Evolutionary conservation across 2,797 vertebrate species (phyloP), one percentile per base, ranked within the genome.

Genomic region (Oreochromis grahami): DNA sequence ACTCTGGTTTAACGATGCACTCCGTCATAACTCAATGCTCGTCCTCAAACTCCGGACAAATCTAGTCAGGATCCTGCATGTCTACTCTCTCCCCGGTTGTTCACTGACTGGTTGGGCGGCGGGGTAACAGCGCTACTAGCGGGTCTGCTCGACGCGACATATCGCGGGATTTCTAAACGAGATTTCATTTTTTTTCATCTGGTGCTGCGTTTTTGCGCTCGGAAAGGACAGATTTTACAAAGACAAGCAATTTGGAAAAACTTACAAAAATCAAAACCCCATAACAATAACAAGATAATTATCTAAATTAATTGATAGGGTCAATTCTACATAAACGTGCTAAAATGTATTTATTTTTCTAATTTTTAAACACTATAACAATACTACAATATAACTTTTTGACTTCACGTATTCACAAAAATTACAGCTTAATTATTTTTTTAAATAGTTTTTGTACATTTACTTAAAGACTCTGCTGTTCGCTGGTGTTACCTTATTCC

Each of bases 151-250:
- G 2, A 7, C 19, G 34, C 11, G 3, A 8, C 76, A 8, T 9
- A 85, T 94, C 93, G 93, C 94, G 93, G 85, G 87, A 90, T 26
- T 79, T 72, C n/a, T 5, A 78, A 80, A 72, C 41, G 83, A 0
- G 58, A 80, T 6, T 83, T 74, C 3, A 43, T 7, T 50, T 53
- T 68, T 68, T 68, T 2, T 3, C 5, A 32, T 5, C 17, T 6
- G 29, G 77, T 41, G 82, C 74, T 85, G 82, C 80, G 3, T 70
- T 53, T 50, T 8, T 3, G n/a, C 41, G 41, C 21, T 68, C 43
- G 60, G 29, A 72, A 32, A 84, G 53, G 9, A 74, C 3, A 2
- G 0, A 5, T 19, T 53, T 17, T 19, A 50, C 0, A 74, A 48
- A 65, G 2, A 36, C 6, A 13, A 36, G 58, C 17, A 10, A 63